Base-by-base conservation (phyloP, 2,113 vertebrate species). In the Cyprinus carpio region DNA sequence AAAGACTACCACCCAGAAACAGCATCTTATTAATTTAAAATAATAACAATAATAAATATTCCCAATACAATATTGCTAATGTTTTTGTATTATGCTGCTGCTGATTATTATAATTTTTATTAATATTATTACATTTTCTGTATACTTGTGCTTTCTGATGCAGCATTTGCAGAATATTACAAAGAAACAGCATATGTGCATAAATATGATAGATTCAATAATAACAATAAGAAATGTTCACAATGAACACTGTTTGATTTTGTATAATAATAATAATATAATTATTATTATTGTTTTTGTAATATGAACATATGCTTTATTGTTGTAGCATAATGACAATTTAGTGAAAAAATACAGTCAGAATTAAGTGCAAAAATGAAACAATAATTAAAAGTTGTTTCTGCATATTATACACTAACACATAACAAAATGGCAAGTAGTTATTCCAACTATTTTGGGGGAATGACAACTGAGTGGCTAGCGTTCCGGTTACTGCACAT, bases 401-500 rank as follows among this genome's bases (percentile, higher is more conserved):
- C 18, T 12, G 69, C 34, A 72, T 12, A 12, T 34, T 69, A 13
- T 6, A 6, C 16, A 34, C 65, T 72, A 12, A 11, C 20, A 6
- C 18, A 40, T 12, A 72, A 23, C 31, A 40, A 72, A 40, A 40
- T 2, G 20, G 18, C 34, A 72, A 40, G 69, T 11, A 40, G 69
- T 40, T 40, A 40, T 72, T 72, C 10, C 69, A 40, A n/a, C 20
- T 0, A 72, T 72, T 40, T 72, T 40, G 12, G 1, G 34, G 20
- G 29, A 40, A 40, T 40, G 69, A 67, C 58, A 49, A 81, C n/a
- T 65, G 20, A 46, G 23, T 6, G 2, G 31, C 29, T 2, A 80
- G 31, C 11, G 10, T 43, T 67, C 13, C 37, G 25, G 77, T 84
- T 23, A 83, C 84, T 84, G 83, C 77, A 86, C 81, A 27, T 27